These are phyloP conservation scores for Eretmocerus hayati DNA, from an alignment of 2,888 invertebrate genomes.

Conservation along the genomic window DNA sequence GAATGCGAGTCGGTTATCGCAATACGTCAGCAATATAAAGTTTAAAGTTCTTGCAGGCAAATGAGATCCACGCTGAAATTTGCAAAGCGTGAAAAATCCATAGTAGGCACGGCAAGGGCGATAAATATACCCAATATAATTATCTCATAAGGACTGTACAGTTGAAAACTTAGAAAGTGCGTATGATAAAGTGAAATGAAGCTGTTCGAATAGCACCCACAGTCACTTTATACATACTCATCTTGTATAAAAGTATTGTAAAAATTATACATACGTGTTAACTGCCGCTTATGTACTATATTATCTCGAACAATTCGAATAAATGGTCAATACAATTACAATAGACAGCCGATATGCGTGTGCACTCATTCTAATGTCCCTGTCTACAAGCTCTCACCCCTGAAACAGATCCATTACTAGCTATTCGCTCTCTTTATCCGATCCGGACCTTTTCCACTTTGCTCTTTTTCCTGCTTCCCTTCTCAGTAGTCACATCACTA, in stretches of 20 bases:
- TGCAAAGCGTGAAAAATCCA: too few species aligned
- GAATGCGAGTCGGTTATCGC: too few species aligned
- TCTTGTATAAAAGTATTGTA: conserved; percentile 39
- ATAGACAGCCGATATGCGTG: conserved; percentile 20
- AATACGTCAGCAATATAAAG: too few species aligned
- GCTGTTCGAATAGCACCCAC: too few species aligned
- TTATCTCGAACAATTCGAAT: conserved; percentile 17
- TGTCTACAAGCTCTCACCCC: conserved; percentile 1
- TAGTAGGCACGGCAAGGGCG: too few species aligned
- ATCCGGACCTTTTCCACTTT: conserved; percentile 5
- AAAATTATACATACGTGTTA: conserved; percentile 47
- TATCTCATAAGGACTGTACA: conserved; percentile 33
- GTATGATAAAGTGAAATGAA: too few species aligned
- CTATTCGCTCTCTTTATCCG: background rate
- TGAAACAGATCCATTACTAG: conserved; percentile 2
- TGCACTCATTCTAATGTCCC: conserved; percentile 18
- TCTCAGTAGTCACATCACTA: too few species aligned
- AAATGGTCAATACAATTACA: conserved; percentile 25
- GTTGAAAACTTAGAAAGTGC: conserved; percentile 18
- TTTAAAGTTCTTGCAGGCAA: too few species aligned
- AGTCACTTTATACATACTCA: too few species aligned
- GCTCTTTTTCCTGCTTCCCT: conserved; percentile 1
- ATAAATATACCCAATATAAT: too few species aligned
- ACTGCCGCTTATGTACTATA: conserved; percentile 26
- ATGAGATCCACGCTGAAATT: too few species aligned